Base-by-base conservation (phyloP, 2,888 invertebrate genomes). In the Oegoconia quadripuncta region DNA sequence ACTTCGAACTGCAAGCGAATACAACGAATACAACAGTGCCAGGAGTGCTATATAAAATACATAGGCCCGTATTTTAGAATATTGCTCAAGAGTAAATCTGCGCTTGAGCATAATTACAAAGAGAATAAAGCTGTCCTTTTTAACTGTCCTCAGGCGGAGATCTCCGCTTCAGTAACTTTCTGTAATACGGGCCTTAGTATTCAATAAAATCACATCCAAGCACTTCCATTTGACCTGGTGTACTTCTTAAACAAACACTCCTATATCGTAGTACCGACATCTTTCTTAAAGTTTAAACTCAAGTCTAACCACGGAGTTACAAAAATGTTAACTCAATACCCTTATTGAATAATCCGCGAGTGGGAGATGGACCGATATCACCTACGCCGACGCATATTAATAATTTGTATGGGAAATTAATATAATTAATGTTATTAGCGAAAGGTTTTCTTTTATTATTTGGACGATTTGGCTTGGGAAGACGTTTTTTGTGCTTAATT, bases 271-370 rank as follows among this genome's bases (percentile, higher is more conserved):
- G 50, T 40, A 52, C 56, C 53, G 54, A 60, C 59, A 74, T 74
- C 69, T 65, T 51, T 31, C n/a, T n/a, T n/a, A n/a, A n/a, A n/a
- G 50, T 52, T 50, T 32, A 45, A 31, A 27, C 25, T 34, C 18
- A 25, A 31, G 20, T 16, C 29, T 8, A 11, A 30, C 26, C 35
- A 18, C 11, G 25, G 30, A 28, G 28, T 31, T 37, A 22, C 15
- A 22, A 28, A 33, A 27, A 32, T 38, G 18, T 14, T 36, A 9
- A 29, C 37, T 31, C 66, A 74, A 71, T 73, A 62, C 71, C 64
- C 74, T 35, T 75, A 80, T 82, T 83, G 74, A 82, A 82, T 81
- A 71, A 80, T 74, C 71, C 69, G 52, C 55, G 54, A 55, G 51
- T 51, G 44, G 38, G 52, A 65, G 77, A 75, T 70, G 57, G 50